Evolutionary conservation across 1,140 invertebrate species (phyloP).

Genomic region (Saccostrea echinata): DNA sequence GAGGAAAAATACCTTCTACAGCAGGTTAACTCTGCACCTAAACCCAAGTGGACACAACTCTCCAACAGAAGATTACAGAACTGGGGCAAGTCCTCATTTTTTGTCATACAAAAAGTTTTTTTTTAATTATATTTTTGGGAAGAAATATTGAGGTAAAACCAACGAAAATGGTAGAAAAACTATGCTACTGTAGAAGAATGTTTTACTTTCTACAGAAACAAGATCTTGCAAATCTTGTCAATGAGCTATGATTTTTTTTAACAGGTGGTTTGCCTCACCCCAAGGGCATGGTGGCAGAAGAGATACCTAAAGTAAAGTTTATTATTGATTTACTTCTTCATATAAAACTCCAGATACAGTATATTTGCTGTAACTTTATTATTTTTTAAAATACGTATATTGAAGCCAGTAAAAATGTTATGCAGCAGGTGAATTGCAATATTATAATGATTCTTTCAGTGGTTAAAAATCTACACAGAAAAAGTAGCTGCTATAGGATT

Average conservation of each 20-base stretch:
- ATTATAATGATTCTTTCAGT: constrained; percentile 81
- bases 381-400: not conserved
- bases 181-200: too few species aligned
- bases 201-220: too few species aligned
- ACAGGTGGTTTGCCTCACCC: constrained; percentile 90
- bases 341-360: not conserved
- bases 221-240: not conserved
- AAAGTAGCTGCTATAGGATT: constrained; percentile 87
- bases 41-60: constrained; percentile 97
- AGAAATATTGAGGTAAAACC: too few species aligned
- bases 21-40: constrained; percentile 88
- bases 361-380: not conserved
- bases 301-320: constrained; percentile 85
- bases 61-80: constrained; percentile 95
- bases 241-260: constrained; percentile 36
- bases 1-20: constrained; percentile 88
- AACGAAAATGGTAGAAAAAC: too few species aligned
- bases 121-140: not conserved
- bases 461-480: constrained; percentile 89
- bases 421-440: too few species aligned
- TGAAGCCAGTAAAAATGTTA: too few species aligned
- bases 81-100: constrained; percentile 85
- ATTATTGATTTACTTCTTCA: not conserved
- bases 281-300: constrained; percentile 96
- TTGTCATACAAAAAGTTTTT: not conserved